A percentile compares a stretch with the other conserved stretches of the same genome.
These are phyloP conservation scores for Micromussa lordhowensis DNA, from an alignment of 92 coral and sea anemone genomes.

Conservation along the genomic window DNA sequence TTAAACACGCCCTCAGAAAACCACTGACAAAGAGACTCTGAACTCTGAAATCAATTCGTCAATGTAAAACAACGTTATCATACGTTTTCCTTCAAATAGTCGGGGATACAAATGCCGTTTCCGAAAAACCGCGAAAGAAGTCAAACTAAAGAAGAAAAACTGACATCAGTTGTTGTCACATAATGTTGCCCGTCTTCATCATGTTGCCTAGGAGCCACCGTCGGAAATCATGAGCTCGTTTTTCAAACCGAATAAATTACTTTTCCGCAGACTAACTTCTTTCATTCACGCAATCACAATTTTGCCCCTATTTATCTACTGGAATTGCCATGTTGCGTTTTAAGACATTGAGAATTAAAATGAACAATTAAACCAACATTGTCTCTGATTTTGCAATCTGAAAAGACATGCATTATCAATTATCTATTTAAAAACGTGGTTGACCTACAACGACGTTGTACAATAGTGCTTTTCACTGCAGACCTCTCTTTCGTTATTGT, in stretches of 20 bases:
- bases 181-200: background rate
- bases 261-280: too few species aligned
- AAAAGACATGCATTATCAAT: background rate
- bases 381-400: background rate
- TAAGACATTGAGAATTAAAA: background rate
- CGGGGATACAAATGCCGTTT: background rate
- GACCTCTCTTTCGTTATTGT: too few species aligned
- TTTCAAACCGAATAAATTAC: too few species aligned
- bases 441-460: too few species aligned
- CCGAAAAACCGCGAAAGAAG: background rate
- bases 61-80: background rate
- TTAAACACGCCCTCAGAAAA: too few species aligned
- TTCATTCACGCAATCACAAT: too few species aligned
- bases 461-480: too few species aligned
- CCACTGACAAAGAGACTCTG: background rate
- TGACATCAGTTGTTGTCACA: background rate
- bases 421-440: too few species aligned
- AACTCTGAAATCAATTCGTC: background rate
- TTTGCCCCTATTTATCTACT: too few species aligned
- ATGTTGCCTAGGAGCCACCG: too few species aligned
- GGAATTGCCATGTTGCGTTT: too few species aligned
- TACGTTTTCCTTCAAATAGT: background rate
- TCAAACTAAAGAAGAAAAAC: background rate
- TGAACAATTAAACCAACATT: background rate
- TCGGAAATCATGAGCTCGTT: too few species aligned